Conservation (phyloP, 1,140 invertebrate genomes). For the Eubasilissa regina region DNA sequence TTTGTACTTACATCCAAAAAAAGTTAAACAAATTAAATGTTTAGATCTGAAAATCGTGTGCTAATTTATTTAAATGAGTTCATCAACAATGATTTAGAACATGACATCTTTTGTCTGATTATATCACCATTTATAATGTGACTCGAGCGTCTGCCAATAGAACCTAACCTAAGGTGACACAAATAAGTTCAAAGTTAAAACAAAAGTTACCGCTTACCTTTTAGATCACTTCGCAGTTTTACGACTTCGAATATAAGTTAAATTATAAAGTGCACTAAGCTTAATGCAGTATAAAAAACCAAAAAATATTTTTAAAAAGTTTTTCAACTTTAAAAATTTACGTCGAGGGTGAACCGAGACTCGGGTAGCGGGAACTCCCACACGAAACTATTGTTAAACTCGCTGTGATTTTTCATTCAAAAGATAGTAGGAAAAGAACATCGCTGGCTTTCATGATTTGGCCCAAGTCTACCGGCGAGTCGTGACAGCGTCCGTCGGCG, state of each 20-base stretch:
- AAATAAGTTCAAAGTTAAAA: background rate
- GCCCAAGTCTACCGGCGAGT: background rate
- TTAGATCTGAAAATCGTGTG: too few species aligned
- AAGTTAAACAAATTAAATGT: too few species aligned
- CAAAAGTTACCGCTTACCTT: background rate
- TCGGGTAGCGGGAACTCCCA: too few species aligned
- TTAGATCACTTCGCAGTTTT: background rate
- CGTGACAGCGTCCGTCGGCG: conserved; percentile 24
- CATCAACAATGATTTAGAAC: background rate
- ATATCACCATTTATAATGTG: conserved; percentile 17
- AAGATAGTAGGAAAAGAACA: conserved; percentile 12
- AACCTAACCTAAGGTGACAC: background rate
- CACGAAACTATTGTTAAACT: too few species aligned
- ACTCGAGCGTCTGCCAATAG: conserved; percentile 13
- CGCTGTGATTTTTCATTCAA: background rate
- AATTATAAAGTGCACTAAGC: too few species aligned
- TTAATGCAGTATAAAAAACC: too few species aligned
- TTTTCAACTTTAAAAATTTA: too few species aligned
- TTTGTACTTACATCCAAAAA: too few species aligned
- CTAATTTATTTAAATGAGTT: conserved; percentile 10
- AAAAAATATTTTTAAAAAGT: too few species aligned
- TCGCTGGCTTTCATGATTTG: background rate
- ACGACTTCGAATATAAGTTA: too few species aligned
- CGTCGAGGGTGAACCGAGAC: too few species aligned
- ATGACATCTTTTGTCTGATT: background rate